Base-by-base conservation (phyloP, 2,888 invertebrate genomes). In the Meloe dianella region DNA sequence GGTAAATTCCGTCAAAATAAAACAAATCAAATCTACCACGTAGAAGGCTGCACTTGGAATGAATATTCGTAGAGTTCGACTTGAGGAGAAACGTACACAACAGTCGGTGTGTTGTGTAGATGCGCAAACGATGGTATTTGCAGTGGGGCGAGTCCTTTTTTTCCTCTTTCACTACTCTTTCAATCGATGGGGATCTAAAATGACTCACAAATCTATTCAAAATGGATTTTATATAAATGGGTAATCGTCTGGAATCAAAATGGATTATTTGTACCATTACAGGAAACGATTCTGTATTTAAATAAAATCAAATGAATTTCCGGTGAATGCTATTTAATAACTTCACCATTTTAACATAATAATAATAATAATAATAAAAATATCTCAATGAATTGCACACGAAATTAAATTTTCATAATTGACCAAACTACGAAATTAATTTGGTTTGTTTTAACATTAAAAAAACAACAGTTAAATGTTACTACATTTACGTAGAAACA, bases 11-110 rank as follows among this genome's bases (percentile, higher is more conserved):
- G n/a, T n/a, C n/a, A n/a, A 32, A 32, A 24, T 6, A 29, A 61
- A 60, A 63, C 14, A 12, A 14, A 35, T 14, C 35, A 14, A 30
- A 27, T 38, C 60, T 47, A 27, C 63, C 60, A 57, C 41, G 41
- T 63, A 60, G 63, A 63, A 12, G 60, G 24, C 20, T 63, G 57
- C 63, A 66, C 66, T 66, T 63, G 38, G 66, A 66, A 66, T 66
- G 58, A 58, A 30, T 29, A 10, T 62, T 30, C n/a, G n/a, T n/a
- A n/a, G n/a, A n/a, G n/a, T n/a, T n/a, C n/a, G n/a, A n/a, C n/a
- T n/a, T n/a, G n/a, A n/a, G n/a, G n/a, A n/a, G n/a, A n/a, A n/a
- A n/a, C n/a, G n/a, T n/a, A n/a, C n/a, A n/a, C n/a, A n/a, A n/a
- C n/a, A n/a, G n/a, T n/a, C n/a, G n/a, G n/a, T n/a, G n/a, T n/a